Percentiles rank a stretch among this genome's conserved stretches.
phyloP scores from a whole-genome alignment of 1,140 invertebrate species.

The Caenorhabditis elegans region DNA sequence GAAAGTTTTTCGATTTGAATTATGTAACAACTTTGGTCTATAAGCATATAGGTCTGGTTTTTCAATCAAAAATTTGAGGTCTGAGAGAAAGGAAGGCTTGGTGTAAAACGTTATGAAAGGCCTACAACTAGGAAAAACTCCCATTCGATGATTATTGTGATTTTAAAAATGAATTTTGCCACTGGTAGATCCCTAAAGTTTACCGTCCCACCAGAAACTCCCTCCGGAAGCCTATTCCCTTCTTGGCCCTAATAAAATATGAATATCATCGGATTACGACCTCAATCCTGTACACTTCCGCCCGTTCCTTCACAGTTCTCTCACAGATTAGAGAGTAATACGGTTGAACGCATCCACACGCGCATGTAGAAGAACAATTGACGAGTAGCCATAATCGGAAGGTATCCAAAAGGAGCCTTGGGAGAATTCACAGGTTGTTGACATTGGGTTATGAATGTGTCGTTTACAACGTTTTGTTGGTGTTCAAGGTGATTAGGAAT shows the following conservation, averaged over 20 bases:
- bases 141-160: too few species aligned
- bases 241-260: background rate
- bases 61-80: too few species aligned
- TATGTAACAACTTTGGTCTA: too few species aligned
- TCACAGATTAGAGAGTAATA: slow-evolving; percentile 15
- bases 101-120: too few species aligned
- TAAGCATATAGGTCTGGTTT: too few species aligned
- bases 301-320: background rate
- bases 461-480: background rate
- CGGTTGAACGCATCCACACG: background rate
- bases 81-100: too few species aligned
- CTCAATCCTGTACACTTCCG: background rate
- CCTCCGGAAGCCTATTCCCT: background rate
- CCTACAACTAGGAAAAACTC: too few species aligned
- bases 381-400: slow-evolving; percentile 13
- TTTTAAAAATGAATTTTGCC: too few species aligned
- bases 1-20: too few species aligned
- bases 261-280: slow-evolving; percentile 12
- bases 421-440: slow-evolving; percentile 10
- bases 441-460: background rate
- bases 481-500: too few species aligned
- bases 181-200: background rate
- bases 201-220: background rate
- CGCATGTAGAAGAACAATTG: background rate
- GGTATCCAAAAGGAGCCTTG: background rate